Conservation (phyloP, 2,113 vertebrate genomes). For the Athene noctua region DNA sequence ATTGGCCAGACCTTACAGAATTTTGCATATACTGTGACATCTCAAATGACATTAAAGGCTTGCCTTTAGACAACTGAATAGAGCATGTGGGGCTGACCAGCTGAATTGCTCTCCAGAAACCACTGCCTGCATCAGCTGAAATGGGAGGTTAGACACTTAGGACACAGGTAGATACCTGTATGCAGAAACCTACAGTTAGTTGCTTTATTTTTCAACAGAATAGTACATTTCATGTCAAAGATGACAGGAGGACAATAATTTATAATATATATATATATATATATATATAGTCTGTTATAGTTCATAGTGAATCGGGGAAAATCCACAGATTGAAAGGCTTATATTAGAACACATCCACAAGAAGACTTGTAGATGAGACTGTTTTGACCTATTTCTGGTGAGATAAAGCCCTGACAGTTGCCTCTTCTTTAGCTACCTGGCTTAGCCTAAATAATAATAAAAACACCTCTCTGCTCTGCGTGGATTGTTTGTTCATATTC, state of each 20-base stretch:
- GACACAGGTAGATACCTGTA: not conserved
- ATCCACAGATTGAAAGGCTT: not conserved
- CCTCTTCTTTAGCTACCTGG: not conserved
- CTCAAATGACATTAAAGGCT: not conserved
- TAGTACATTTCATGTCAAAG: not conserved
- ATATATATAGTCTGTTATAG: not conserved
- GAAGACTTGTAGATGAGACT: not conserved
- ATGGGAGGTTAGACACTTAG: not conserved
- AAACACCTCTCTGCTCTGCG: not conserved
- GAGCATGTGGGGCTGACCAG: not conserved
- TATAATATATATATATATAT: not conserved
- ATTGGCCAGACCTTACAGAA: not conserved
- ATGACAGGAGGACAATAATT: not conserved
- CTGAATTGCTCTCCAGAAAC: not conserved
- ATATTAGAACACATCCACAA: not conserved
- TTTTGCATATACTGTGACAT: not conserved
- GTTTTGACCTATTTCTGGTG: not conserved
- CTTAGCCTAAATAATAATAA: not conserved
- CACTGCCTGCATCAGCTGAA: not conserved
- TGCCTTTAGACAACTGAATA: not conserved
- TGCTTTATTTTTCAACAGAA: not conserved
- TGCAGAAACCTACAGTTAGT: not conserved
- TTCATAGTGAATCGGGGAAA: not conserved
- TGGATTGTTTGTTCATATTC: not conserved
- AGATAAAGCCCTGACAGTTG: not conserved